Base-by-base conservation (phyloP, 2,888 invertebrate genomes). In the Drosophila mercatorum region DNA sequence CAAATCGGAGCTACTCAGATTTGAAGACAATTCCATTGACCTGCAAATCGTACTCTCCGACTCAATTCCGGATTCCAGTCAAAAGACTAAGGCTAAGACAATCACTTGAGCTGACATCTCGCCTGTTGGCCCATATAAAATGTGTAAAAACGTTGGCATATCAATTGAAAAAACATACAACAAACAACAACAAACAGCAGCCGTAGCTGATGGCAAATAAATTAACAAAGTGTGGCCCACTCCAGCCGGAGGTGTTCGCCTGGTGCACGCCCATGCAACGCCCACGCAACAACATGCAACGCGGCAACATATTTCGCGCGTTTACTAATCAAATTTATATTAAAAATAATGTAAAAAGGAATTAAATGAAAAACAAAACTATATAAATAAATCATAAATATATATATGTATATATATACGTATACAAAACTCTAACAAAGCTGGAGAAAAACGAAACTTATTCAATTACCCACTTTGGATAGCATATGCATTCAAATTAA, bases 251-350 rank as follows among this genome's bases (percentile, higher is more conserved):
- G 31, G 55, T 72, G 65, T 44, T 47, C 31, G 40, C 26, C 2
- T 44, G 63, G 3, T 11, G 55, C 72, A 53, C 75, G 67, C 79
- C 75, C 55, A 47, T 38, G 5, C 7, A 38, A 44, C 44, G 47
- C 56, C 57, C 47, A 52, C 64, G 46, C 51, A 12, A 3, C 17
- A 31, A 47, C 76, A 76, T 66, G 75, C 72, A 52, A 72, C 12
- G 8, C 56, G 67, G 84, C 70, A 76, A 81, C 81, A 79, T 75
- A 69, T 76, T 75, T 80, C 67, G 63, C 63, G 60, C 68, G 66
- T 58, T 61, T 66, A 68, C 88, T 91, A 91, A 91, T 90, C 89
- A 91, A 90, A 90, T 91, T 91, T 89, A 90, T 89, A 90, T 81
- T 44, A 10, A 62, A 81, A 68, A 70, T 59, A 55, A 59, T 52